A percentile compares a stretch with the other conserved stretches of the same genome.
These are phyloP conservation scores for Casuarius casuarius DNA, from an alignment of 2,113 vertebrate species.

Conservation along the genomic window DNA sequence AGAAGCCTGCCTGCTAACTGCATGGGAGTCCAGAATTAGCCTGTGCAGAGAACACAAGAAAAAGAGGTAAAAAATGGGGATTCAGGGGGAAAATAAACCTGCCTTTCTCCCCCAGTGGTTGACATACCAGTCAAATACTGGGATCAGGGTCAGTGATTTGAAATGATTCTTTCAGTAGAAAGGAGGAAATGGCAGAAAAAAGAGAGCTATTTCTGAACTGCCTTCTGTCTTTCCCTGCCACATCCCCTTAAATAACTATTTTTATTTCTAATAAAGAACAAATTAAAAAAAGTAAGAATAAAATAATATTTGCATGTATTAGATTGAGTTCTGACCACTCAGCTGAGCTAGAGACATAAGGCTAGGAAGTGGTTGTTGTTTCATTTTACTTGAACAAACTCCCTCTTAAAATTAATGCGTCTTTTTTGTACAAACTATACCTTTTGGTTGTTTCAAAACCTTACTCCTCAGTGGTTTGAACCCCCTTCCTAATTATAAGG, in stretches of 20 bases:
- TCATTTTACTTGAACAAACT: background rate
- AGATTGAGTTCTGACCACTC: background rate
- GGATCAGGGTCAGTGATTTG: background rate
- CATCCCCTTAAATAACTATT: background rate
- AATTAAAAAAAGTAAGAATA: background rate
- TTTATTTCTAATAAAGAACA: background rate
- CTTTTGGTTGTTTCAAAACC: background rate
- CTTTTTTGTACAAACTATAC: background rate
- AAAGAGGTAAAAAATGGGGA: background rate
- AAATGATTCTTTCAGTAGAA: background rate
- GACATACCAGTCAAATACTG: background rate
- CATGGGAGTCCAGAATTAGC: constrained; percentile 3
- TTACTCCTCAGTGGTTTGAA: background rate
- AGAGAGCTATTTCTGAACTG: background rate
- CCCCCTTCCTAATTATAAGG: background rate
- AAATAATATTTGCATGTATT: background rate
- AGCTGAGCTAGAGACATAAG: background rate
- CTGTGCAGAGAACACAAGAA: background rate
- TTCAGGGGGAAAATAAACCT: background rate
- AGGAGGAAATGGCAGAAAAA: background rate
- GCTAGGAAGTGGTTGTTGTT: background rate
- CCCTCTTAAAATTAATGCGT: background rate
- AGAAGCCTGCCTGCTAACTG: background rate
- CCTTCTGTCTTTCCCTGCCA: background rate
- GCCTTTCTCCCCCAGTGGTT: background rate